phyloP scores from a whole-genome alignment of 2,797 vertebrate species.

The Helarctos malayanus region DNA sequence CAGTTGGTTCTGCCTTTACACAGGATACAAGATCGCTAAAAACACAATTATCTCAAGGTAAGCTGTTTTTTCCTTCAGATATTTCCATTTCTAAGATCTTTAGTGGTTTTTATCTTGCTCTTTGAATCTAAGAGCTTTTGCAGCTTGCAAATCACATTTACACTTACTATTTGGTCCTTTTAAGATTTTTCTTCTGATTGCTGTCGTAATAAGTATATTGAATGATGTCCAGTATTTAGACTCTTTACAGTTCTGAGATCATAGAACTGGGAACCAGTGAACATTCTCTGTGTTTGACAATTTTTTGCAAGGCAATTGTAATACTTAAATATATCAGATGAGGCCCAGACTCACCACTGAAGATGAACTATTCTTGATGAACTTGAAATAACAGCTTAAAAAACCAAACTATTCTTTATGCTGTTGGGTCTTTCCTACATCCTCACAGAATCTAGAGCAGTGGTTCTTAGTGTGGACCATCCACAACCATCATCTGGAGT shows the following conservation, averaged over 20 bases:
- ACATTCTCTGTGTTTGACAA: background rate
- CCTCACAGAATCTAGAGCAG: background rate
- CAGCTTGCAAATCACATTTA: conserved; percentile 22
- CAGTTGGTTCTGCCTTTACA: conserved; percentile 90
- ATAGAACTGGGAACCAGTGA: background rate
- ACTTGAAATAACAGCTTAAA: conserved; percentile 5
- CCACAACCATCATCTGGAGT: background rate
- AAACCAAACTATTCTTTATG: background rate
- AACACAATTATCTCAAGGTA: conserved; percentile 93
- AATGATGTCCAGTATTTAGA: conserved; percentile 59
- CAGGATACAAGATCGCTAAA: conserved; percentile 91
- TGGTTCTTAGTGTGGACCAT: background rate
- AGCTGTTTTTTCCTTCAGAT: conserved; percentile 51
- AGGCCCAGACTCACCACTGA: background rate
- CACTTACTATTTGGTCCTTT: conserved; percentile 43
- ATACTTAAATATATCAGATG: conserved; percentile 16
- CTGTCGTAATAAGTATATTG: background rate
- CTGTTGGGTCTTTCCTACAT: conserved; percentile 11
- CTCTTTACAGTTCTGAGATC: conserved; percentile 46
- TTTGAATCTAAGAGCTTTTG: conserved; percentile 55
- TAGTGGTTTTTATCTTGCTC: conserved; percentile 54
- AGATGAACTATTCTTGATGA: background rate
- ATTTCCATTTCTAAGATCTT: background rate
- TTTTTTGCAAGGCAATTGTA: background rate
- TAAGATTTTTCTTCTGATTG: background rate